Conservation (phyloP, 2,113 vertebrate species). For the Paralichthys olivaceus region DNA sequence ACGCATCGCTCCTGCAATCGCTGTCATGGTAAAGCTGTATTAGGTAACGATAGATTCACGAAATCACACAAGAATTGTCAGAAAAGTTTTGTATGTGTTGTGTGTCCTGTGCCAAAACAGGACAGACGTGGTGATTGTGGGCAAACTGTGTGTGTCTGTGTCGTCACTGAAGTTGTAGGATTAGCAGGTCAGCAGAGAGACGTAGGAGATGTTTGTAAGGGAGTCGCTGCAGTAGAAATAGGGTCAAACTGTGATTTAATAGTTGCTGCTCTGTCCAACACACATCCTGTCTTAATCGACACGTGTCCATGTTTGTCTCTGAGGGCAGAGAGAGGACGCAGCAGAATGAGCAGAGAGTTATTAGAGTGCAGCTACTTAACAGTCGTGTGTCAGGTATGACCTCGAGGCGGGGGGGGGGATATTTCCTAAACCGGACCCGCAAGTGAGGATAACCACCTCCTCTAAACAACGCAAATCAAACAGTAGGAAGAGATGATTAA, state of each 20-base stretch:
- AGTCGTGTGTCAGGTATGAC: constrained; percentile 19
- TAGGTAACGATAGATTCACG: constrained; percentile 10
- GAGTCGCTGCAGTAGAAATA: constrained; percentile 3
- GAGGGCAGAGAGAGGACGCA: constrained; percentile 6
- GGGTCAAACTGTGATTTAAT: neutral
- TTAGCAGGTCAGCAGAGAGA: constrained; percentile 54
- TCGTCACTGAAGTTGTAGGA: neutral
- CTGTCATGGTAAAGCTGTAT: neutral
- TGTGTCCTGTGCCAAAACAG: neutral
- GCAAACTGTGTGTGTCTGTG: neutral
- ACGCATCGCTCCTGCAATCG: constrained; percentile 23
- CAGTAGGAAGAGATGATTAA: constrained; percentile 54
- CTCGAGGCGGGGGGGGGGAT: constrained; percentile 7
- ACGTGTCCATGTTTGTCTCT: constrained; percentile 12
- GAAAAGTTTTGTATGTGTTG: constrained; percentile 35
- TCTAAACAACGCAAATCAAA: constrained; percentile 33
- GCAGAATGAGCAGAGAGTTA: constrained; percentile 12
- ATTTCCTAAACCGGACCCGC: constrained; percentile 29
- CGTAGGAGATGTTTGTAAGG: constrained; percentile 20
- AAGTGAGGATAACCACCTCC: constrained; percentile 25
- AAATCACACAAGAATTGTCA: constrained; percentile 17
- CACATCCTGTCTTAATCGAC: neutral
- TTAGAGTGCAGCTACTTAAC: constrained; percentile 24
- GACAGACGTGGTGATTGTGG: constrained; percentile 20
- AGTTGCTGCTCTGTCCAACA: neutral